These are phyloP conservation scores for Rhagium mordax DNA, from an alignment of 2,888 invertebrate genomes.

Conservation along the genomic window DNA sequence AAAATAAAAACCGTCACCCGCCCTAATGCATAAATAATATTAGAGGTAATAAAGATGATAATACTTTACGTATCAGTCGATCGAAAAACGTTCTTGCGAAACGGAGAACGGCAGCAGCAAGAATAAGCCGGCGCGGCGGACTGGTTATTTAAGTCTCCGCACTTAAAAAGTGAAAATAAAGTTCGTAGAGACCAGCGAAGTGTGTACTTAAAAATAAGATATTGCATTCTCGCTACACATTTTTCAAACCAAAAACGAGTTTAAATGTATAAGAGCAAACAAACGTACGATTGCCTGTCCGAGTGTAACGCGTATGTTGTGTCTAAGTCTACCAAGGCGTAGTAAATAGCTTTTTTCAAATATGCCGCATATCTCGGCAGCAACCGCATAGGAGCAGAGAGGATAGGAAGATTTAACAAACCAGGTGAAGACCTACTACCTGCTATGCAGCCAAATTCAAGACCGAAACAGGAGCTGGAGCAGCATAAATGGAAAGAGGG, in stretches of 20 bases:
- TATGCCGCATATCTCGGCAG: not conserved
- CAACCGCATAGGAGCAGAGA: too few relatives aligned
- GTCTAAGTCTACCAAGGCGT: not conserved
- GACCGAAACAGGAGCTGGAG: too few relatives aligned
- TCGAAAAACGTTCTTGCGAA: not conserved
- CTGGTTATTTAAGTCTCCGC: not conserved
- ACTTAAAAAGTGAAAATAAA: constrained; percentile 7
- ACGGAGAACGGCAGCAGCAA: not conserved
- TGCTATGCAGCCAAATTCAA: too few relatives aligned
- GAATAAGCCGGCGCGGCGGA: not conserved
- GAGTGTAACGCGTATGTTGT: not conserved
- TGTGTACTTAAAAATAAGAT: constrained; percentile 8
- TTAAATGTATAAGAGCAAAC: constrained; percentile 6
- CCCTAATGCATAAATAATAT: constrained; percentile 16
- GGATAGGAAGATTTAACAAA: too few relatives aligned
- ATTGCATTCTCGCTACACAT: not conserved
- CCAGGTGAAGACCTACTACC: too few relatives aligned
- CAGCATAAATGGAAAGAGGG: too few relatives aligned
- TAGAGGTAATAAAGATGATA: constrained; percentile 23
- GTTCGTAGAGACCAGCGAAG: constrained; percentile 1
- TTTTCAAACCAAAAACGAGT: constrained; percentile 1
- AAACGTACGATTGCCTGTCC: not conserved
- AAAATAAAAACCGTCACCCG: not conserved
- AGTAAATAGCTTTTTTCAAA: not conserved
- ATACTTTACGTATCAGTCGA: not conserved